Base-by-base conservation (phyloP, 2,797 vertebrate species). In the Danio jaintianensis region DNA sequence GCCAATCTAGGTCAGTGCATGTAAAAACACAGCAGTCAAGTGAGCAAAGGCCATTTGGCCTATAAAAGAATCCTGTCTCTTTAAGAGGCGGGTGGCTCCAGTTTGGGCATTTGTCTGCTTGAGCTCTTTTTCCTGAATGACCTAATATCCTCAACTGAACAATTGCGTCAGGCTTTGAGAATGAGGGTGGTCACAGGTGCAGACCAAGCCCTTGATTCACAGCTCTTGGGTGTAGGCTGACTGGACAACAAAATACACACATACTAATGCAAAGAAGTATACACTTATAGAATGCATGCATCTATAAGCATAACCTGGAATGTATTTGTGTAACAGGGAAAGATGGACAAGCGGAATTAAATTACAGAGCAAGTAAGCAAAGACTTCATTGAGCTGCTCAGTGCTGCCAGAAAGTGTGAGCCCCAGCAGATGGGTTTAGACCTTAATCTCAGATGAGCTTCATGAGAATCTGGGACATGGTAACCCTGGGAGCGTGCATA, bases 151-250 rank as follows among this genome's bases (percentile, higher is more conserved):
- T 95, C 93, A 94, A 93, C 83, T 90, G 90, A 93, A 92, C 90
- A 91, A 93, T 93, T 94, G 95, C 93, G 94, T 96, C 94, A 96
- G 93, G 93, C 92, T 88, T 85, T 84, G 90, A 78, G 88, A 94
- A 96, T 94, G 94, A 94, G 89, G 93, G 93, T 93, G 91, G 93
- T 92, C 92, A 89, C 94, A 96, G 95, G 95, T 96, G 95, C 92
- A 91, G 89, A 89, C 88, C 67, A 92, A 90, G 88, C 90, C 90
- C 86, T 89, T 87, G 87, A 91, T 62, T 72, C 73, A 79, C 45
- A 82, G 48, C 63, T 71, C 40, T 55, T 52, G 58, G 42, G 80
- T n/a, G 64, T 29, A 90, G 89, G 86, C 89, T 87, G 83, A 84
- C 80, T 84, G 78, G 89, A 90, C 89, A 89, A 87, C 68, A 20